These are phyloP conservation scores for Enteromius radiatus DNA, from an alignment of 2,797 vertebrate genomes.

Conservation along the genomic window DNA sequence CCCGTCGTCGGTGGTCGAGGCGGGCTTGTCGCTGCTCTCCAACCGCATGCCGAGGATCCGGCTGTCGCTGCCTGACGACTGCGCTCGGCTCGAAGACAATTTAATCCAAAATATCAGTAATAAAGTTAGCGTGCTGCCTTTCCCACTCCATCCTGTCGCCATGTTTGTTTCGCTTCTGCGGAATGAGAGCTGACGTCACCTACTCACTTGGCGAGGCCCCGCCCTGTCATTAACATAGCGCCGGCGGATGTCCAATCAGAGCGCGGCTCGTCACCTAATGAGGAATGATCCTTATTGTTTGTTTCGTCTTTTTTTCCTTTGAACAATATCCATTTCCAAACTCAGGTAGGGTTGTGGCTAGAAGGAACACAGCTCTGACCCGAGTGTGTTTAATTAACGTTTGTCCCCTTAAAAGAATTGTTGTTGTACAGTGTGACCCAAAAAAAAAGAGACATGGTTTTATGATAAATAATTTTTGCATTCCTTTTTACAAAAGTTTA, in stretches of 20 bases:
- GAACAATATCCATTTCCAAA: too few relatives aligned
- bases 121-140: constrained; percentile 73
- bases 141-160: constrained; percentile 75
- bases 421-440: too few relatives aligned
- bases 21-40: constrained; percentile 79
- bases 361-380: too few relatives aligned
- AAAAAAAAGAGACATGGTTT: too few relatives aligned
- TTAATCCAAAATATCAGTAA: constrained; percentile 67
- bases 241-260: constrained; percentile 61
- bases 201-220: constrained; percentile 64
- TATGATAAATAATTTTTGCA: too few relatives aligned
- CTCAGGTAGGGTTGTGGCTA: too few relatives aligned
- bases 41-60: constrained; percentile 88
- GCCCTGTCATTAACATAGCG: constrained; percentile 67
- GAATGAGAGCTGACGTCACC: constrained; percentile 81
- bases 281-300: too few relatives aligned
- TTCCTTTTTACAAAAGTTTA: too few relatives aligned
- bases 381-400: too few relatives aligned
- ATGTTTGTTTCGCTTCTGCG: constrained; percentile 82
- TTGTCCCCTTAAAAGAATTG: too few relatives aligned
- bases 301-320: too few relatives aligned
- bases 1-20: constrained; percentile 69
- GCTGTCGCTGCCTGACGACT: constrained; percentile 60
- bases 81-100: constrained; percentile 48
- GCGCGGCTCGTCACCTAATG: constrained; percentile 24